A percentile compares a stretch with the other conserved stretches of the same genome.
These are phyloP conservation scores for Cherax quadricarinatus DNA, from an alignment of 1,140 invertebrate species.

Conservation along the genomic window DNA sequence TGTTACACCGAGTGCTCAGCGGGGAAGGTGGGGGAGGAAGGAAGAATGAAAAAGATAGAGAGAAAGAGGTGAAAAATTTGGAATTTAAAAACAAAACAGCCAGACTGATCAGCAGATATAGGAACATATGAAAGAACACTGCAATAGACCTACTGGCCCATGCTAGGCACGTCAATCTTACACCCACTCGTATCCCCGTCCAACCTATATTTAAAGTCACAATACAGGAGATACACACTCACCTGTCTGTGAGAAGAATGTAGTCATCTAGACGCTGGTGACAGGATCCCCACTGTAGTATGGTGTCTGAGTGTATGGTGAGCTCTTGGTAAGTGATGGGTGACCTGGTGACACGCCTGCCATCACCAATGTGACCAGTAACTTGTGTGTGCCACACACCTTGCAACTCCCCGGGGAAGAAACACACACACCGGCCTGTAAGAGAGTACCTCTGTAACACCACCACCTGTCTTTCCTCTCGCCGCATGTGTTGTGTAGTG, in stretches of 20 bases:
- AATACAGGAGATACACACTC: neutral
- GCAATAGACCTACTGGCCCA: too few relatives aligned
- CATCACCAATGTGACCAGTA: neutral
- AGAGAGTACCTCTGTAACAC: neutral
- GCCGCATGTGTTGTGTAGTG: too few relatives aligned
- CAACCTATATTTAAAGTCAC: too few relatives aligned
- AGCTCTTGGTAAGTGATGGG: constrained; percentile 19
- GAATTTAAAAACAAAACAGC: too few relatives aligned
- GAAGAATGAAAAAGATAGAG: too few relatives aligned
- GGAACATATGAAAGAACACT: too few relatives aligned
- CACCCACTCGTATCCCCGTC: too few relatives aligned
- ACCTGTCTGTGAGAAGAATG: constrained; percentile 23
- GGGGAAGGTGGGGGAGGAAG: neutral
- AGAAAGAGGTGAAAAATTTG: neutral
- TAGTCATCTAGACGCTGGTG: neutral
- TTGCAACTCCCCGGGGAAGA: constrained; percentile 29
- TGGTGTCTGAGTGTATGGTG: constrained; percentile 19
- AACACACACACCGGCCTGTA: constrained; percentile 34
- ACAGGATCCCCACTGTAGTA: constrained; percentile 16
- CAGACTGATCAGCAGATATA: too few relatives aligned
- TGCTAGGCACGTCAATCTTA: too few relatives aligned
- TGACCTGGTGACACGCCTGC: neutral
- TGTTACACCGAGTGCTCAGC: neutral
- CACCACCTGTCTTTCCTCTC: neutral
- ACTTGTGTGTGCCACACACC: constrained; percentile 36